These are phyloP conservation scores for Anthophora plumipes DNA, from an alignment of 2,888 invertebrate species.

Conservation along the genomic window DNA sequence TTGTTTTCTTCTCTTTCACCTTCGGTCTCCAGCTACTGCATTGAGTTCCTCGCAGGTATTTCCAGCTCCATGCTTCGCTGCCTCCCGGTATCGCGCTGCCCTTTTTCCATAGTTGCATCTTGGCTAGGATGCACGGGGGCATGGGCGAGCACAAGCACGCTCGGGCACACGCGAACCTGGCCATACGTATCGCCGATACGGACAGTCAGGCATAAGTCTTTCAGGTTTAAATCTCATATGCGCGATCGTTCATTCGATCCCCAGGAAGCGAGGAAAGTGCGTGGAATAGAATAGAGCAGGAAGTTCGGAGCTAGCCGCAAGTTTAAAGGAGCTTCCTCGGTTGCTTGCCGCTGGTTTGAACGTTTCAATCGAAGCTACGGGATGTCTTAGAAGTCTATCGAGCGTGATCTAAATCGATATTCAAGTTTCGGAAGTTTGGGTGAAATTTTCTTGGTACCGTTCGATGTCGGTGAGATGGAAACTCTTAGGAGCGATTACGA, in stretches of 20 bases:
- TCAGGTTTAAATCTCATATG: background rate
- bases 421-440: conserved; percentile 55
- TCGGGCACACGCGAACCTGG: background rate
- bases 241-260: conserved; percentile 15
- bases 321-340: conserved; percentile 49
- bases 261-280: conserved; percentile 28
- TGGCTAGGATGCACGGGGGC: background rate
- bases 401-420: conserved; percentile 71
- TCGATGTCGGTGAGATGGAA: conserved; percentile 18
- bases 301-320: conserved; percentile 61
- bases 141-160: background rate
- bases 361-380: conserved; percentile 69
- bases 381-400: conserved; percentile 65
- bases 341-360: conserved; percentile 48
- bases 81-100: conserved; percentile 45
- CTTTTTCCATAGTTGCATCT: conserved; percentile 41
- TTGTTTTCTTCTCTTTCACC: conserved; percentile 36
- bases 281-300: conserved; percentile 49
- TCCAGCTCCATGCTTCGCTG: conserved; percentile 65
- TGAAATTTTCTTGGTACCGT: conserved; percentile 46
- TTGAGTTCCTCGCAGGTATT: conserved; percentile 39
- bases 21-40: conserved; percentile 56
- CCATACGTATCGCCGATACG: conserved; percentile 13
- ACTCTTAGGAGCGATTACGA: conserved; percentile 11
- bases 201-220: conserved; percentile 11